Evolutionary conservation across 2,113 vertebrate species (phyloP), one percentile per base, ranked within the genome.

Genomic region (Vicugna pacos): DNA sequence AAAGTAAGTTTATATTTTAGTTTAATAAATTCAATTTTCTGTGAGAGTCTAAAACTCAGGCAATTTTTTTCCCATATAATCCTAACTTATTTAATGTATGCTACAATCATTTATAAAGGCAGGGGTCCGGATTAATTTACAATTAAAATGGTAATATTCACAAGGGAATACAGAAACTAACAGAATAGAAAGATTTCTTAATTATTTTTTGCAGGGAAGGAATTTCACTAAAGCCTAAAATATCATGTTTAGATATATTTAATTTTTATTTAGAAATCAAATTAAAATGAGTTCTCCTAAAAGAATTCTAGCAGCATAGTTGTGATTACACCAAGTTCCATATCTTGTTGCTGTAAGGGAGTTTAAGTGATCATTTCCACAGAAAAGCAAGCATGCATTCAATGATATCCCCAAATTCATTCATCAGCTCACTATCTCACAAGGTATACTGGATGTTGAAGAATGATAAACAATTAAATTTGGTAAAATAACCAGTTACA

Each of bases 81-180:
- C 24, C 35, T 91, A 20, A 86, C 75, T 92, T 92, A 94, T 35
- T 80, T 89, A 92, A 30, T 95, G 15, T 50, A 85, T 54, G 12
- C 20, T 67, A 67, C 54, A 93, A 91, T 26, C 6, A 92, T 42
- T 60, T 83, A 93, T 20, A 73, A 69, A 93, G 72, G 2, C 38
- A 35, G 12, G 30, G 91, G 3, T 30, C 50, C 24, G 54, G 42
- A 72, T 64, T 93, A 90, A 89, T 46, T 83, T 95, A 93, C 35
- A 94, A 93, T 69, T 89, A 93, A 97, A 93, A 89, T 73, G 52
- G 24, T 35, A 96, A 72, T 65, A 92, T 64, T 90, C 67, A 89
- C 5, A 65, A 83, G 7, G 22, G 24, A 89, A 93, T 58, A 94
- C 1, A 91, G 46, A 95, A 98, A 92, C 30, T 48, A 91, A 92